phyloP scores from a whole-genome alignment of 2,888 invertebrate genomes.

The Meteorus colon region DNA sequence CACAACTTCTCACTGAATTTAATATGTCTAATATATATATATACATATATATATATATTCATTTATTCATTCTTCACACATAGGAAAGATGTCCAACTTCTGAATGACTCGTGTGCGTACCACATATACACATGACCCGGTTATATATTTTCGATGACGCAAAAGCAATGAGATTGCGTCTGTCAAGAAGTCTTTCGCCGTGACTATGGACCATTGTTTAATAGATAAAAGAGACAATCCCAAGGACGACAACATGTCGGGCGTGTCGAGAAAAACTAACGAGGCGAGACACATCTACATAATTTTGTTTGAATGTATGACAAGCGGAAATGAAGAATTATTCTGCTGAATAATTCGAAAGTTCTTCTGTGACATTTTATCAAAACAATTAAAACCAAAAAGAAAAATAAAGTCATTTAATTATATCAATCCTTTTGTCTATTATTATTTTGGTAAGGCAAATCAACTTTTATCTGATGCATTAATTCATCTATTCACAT shows the following conservation, averaged over 20 bases:
- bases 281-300: constrained; percentile 14
- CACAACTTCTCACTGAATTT: background rate
- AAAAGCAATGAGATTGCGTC: constrained; percentile 44
- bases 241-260: constrained; percentile 26
- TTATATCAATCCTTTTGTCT: too few relatives aligned
- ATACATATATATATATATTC: background rate
- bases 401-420: constrained; percentile 1
- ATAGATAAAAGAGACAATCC: background rate
- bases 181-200: constrained; percentile 16
- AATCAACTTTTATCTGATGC: too few relatives aligned
- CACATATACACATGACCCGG: constrained; percentile 43
- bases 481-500: too few relatives aligned
- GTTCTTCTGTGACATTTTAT: background rate
- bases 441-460: too few relatives aligned
- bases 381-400: background rate
- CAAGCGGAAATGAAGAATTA: constrained; percentile 28
- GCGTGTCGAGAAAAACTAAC: constrained; percentile 34
- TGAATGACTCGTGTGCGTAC: constrained; percentile 10
- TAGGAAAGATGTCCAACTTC: background rate
- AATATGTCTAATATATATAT: background rate
- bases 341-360: background rate
- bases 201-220: constrained; percentile 33
- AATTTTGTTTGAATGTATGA: background rate
- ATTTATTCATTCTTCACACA: background rate
- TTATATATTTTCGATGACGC: constrained; percentile 45